phyloP scores from a whole-genome alignment of 2,797 vertebrate species.

The Anguilla marmorata region DNA sequence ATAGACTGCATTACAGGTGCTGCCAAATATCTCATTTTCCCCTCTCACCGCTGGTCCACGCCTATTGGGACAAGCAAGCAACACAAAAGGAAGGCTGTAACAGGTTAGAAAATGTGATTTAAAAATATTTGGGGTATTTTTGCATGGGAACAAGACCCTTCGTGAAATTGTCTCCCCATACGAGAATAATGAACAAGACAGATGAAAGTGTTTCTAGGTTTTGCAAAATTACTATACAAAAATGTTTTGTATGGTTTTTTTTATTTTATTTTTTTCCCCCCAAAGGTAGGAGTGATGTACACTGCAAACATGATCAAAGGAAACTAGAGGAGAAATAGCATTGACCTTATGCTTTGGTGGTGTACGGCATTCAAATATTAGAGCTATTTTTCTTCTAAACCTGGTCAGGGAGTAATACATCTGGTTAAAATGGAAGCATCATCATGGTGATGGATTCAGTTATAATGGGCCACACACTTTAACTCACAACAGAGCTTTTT shows the following conservation, averaged over 20 bases:
- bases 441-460: neutral
- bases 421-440: constrained; percentile 57
- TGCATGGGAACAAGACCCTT: neutral
- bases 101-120: neutral
- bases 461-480: constrained; percentile 3
- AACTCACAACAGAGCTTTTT: neutral
- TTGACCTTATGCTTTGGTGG: neutral
- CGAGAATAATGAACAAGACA: neutral
- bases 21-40: too few relatives aligned
- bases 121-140: neutral
- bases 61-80: too few relatives aligned
- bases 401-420: constrained; percentile 63
- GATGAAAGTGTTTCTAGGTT: neutral
- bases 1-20: too few relatives aligned
- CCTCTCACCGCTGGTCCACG: too few relatives aligned
- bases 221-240: neutral
- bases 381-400: constrained; percentile 22
- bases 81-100: too few relatives aligned
- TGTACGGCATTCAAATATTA: neutral
- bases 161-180: neutral
- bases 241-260: neutral
- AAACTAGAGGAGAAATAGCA: neutral
- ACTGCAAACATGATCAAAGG: neutral
- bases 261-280: neutral
- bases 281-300: neutral